A percentile compares a stretch with the other conserved stretches of the same genome.
phyloP scores from a whole-genome alignment of 1,140 invertebrate genomes.

The Drosophila lacertosa region DNA sequence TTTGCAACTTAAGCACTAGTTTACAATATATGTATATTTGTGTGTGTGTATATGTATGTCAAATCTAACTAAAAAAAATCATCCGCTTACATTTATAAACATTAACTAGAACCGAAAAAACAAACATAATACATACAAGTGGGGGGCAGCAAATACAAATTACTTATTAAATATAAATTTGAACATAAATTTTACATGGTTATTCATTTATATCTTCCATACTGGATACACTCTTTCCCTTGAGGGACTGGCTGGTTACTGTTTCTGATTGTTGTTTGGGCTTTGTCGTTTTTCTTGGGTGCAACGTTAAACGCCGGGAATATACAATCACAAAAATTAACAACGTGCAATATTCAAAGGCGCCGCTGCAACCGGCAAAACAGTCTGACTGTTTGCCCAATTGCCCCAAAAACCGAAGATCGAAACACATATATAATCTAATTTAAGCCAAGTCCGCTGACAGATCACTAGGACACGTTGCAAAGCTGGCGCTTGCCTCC shows the following conservation, averaged over 20 bases:
- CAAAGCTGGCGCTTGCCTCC: slow-evolving; percentile 40
- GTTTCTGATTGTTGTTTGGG: slow-evolving; percentile 1
- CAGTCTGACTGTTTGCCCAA: slow-evolving; percentile 33
- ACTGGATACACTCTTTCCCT: no score
- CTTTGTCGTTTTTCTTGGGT: not conserved
- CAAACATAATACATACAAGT: slow-evolving; percentile 69
- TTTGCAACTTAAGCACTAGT: slow-evolving; percentile 48
- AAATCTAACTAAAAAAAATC: slow-evolving; percentile 10
- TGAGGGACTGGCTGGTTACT: not conserved
- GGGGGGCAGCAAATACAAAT: slow-evolving; percentile 16
- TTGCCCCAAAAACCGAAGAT: not conserved
- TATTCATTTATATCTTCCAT: slow-evolving; percentile 9
- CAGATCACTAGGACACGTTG: slow-evolving; percentile 64
- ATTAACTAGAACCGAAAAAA: slow-evolving; percentile 72
- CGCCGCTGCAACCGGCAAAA: slow-evolving; percentile 26
- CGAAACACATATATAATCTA: not conserved
- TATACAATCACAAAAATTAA: slow-evolving; percentile 84
- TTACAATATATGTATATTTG: slow-evolving; percentile 5
- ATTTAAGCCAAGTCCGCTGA: slow-evolving; percentile 61
- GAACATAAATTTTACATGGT: slow-evolving; percentile 25
- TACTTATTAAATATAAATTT: slow-evolving; percentile 37
- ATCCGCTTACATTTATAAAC: slow-evolving; percentile 45
- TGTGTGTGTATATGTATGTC: not conserved
- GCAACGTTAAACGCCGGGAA: slow-evolving; percentile 57
- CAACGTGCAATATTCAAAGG: slow-evolving; percentile 82